Evolutionary conservation across 2,113 vertebrate genomes (phyloP), one percentile per base, ranked within the genome.

Genomic region (Mesoclemmys tuberculata): DNA sequence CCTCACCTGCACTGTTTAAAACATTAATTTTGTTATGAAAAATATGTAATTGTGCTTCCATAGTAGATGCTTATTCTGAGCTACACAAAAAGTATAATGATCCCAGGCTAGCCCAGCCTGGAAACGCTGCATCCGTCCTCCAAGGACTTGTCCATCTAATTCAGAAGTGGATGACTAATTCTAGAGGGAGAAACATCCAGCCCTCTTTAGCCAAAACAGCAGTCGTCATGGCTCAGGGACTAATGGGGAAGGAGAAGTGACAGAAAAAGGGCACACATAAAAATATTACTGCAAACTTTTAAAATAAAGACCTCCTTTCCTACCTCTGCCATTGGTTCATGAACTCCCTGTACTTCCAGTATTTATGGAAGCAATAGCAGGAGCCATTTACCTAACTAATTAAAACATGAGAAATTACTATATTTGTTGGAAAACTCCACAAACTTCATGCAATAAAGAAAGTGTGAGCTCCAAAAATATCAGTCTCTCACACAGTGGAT

Each of bases 71-170:
- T 74, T 83, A 85, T 87, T 91, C n/a, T 55, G 64, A 1, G 0
- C 18, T 19, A 46, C 0, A 85, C 27, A 81, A 75, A 58, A 92
- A 88, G 2, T 2, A 0, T 7, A 27, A 4, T 8, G 1, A 56
- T 87, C 74, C 24, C 24, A 21, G 35, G 88, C 75, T 8, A 29
- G 11, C 44, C 8, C 51, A 29, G 56, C 54, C 19, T 16, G 54
- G 13, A 90, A 93, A 22, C 4, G 16, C 3, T 31, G 80, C 9
- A 46, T 38, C 64, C 44, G 19, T 44, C 85, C 1, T 48, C 24
- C 1, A 86, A 10, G 24, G 21, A 84, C 2, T 61, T 44, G 5
- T 78, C 82, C 52, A 52, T 38, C 58, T 78, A 52, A 88, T n/a
- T 84, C 5, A 8, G 6, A 88, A 82, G 14, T 2, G 26, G 18